These are phyloP conservation scores for Liasis olivaceus DNA, from an alignment of 2,797 vertebrate species.

Conservation along the genomic window DNA sequence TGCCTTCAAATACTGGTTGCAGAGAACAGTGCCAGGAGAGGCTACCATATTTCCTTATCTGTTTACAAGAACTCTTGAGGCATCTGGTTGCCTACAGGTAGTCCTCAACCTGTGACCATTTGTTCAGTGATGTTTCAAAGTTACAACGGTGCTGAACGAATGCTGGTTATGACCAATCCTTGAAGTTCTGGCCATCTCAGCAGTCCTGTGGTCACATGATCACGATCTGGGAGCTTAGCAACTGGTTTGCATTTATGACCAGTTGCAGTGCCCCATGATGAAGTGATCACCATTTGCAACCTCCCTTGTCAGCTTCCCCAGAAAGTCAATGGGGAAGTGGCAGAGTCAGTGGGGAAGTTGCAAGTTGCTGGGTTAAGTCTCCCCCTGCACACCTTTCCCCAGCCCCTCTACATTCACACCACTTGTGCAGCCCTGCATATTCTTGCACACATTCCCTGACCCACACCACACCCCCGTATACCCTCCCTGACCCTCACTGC, in stretches of 20 bases:
- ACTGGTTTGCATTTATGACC: not conserved
- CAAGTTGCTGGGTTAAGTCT: not conserved
- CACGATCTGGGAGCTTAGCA: not conserved
- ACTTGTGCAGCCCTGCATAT: too few relatives aligned
- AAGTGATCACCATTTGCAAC: not conserved
- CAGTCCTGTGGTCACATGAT: not conserved
- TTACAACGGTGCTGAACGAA: not conserved
- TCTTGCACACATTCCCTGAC: too few relatives aligned
- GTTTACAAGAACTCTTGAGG: not conserved
- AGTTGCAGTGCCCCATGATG: not conserved
- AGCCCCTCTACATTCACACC: not conserved
- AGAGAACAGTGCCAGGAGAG: not conserved
- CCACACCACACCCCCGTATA: not conserved
- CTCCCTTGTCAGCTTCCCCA: not conserved
- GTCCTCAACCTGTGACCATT: not conserved
- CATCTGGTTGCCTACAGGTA: not conserved
- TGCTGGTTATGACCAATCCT: not conserved
- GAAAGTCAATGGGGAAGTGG: not conserved
- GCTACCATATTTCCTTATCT: not conserved
- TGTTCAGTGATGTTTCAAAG: not conserved
- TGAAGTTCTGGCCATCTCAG: not conserved
- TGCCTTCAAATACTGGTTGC: not conserved
- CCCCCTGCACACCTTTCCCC: not conserved
- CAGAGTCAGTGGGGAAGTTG: not conserved
- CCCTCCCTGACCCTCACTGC: not conserved